phyloP scores from a whole-genome alignment of 2,888 invertebrate genomes.

The Hemithea aestivaria region DNA sequence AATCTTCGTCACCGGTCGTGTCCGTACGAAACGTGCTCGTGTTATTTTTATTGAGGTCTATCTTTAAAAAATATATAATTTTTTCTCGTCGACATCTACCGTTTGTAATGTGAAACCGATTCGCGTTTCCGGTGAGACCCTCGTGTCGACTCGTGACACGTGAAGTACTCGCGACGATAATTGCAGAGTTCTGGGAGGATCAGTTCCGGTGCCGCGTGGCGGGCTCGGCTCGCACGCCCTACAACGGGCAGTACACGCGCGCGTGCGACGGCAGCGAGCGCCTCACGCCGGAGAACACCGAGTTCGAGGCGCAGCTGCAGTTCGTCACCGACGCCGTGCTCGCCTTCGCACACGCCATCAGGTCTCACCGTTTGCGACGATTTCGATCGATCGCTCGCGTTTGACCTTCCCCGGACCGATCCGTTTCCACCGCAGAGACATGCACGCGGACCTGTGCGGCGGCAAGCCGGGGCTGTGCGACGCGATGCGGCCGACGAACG shows the following conservation, averaged over 20 bases:
- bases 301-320: slow-evolving; percentile 95
- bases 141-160: too few species aligned
- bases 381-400: too few species aligned
- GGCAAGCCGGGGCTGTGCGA: slow-evolving; percentile 88
- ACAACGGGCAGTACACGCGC: slow-evolving; percentile 84
- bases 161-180: background rate
- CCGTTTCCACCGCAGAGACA: too few species aligned
- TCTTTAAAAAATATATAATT: too few species aligned
- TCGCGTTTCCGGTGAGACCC: too few species aligned
- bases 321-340: slow-evolving; percentile 97
- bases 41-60: too few species aligned
- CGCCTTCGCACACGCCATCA: slow-evolving; percentile 93
- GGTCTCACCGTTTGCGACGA: slow-evolving; percentile 56
- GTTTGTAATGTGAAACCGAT: too few species aligned
- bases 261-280: slow-evolving; percentile 89
- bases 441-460: slow-evolving; percentile 90
- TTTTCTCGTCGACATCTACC: too few species aligned
- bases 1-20: slow-evolving; percentile 38
- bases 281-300: slow-evolving; percentile 86
- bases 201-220: slow-evolving; percentile 93
- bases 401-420: too few species aligned
- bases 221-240: slow-evolving; percentile 88
- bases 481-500: slow-evolving; percentile 93
- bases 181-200: slow-evolving; percentile 94
- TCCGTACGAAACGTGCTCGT: background rate